Conservation (phyloP, 1,140 invertebrate genomes). For the Drosophila ananassae region DNA sequence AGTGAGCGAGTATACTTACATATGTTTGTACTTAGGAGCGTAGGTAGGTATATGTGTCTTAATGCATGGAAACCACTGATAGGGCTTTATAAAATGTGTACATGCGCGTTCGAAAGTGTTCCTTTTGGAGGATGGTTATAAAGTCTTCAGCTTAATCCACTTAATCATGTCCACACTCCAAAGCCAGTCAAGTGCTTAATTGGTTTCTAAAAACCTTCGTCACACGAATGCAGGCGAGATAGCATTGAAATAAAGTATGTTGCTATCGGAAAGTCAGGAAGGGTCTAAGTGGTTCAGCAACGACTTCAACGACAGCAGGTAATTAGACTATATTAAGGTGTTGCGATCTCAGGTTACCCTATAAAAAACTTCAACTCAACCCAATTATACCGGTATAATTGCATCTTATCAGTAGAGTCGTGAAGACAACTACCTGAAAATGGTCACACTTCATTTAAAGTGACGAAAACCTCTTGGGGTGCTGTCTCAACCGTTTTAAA, state of each 20-base stretch:
- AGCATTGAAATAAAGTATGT: conserved; percentile 17
- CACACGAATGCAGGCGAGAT: conserved; percentile 24
- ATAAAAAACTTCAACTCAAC: background rate
- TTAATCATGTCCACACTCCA: conserved; percentile 22
- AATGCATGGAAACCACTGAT: conserved; percentile 17
- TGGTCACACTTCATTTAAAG: background rate
- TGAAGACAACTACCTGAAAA: background rate
- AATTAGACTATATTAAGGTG: conserved; percentile 1
- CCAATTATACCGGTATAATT: background rate
- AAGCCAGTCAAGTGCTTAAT: conserved; percentile 30
- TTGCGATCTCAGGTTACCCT: conserved; percentile 10
- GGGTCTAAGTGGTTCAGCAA: conserved; percentile 18
- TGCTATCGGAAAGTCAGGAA: conserved; percentile 14
- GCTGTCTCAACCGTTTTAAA: background rate
- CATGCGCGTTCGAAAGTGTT: conserved; percentile 10
- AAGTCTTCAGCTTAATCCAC: conserved; percentile 17
- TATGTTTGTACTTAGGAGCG: conserved; percentile 31
- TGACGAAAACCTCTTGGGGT: background rate
- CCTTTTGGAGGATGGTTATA: conserved; percentile 5
- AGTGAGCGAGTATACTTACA: conserved; percentile 11
- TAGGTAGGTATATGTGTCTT: conserved; percentile 1
- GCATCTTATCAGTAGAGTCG: background rate
- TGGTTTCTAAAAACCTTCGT: conserved; percentile 33
- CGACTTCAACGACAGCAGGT: conserved; percentile 24
- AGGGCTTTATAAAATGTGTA: conserved; percentile 22